A percentile compares a stretch with the other conserved stretches of the same genome.
These are phyloP conservation scores for Paracentrotus lividus DNA, from an alignment of 53 echinoderm and acorn worm genomes.

Conservation along the genomic window DNA sequence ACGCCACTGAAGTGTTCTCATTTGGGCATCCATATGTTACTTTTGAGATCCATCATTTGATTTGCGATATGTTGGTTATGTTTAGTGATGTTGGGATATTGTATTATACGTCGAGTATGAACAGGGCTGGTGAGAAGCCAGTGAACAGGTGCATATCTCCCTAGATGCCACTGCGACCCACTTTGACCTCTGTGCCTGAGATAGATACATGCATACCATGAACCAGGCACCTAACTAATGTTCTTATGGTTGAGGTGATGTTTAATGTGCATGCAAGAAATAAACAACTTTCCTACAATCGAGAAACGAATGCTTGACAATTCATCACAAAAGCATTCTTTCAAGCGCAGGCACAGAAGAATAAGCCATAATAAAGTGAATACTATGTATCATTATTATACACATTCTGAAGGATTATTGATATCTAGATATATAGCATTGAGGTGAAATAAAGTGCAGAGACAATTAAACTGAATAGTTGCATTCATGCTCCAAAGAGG, in stretches of 20 bases:
- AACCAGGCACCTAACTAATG: constrained; percentile 18
- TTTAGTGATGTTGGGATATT: neutral
- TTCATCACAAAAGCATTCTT: neutral
- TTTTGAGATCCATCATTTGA: no score
- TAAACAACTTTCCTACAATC: constrained; percentile 15
- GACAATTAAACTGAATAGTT: neutral
- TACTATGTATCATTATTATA: neutral
- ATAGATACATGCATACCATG: constrained; percentile 47
- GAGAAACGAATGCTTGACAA: neutral
- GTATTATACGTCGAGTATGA: neutral
- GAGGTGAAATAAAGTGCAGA: constrained; percentile 3
- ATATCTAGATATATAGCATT: neutral
- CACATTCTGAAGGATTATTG: neutral
- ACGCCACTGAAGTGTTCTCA: no score
- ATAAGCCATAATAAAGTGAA: neutral
- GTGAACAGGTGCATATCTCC: constrained; percentile 46
- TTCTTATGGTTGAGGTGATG: neutral
- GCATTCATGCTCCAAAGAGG: neutral
- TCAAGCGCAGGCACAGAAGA: neutral
- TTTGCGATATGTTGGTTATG: neutral
- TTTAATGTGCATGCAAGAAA: constrained; percentile 41
- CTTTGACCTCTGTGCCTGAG: constrained; percentile 32
- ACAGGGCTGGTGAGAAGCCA: neutral
- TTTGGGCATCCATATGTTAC: no score
- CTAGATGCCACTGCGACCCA: constrained; percentile 15